phyloP scores from a whole-genome alignment of 1,140 invertebrate species.

The Zaprionus inermis region DNA sequence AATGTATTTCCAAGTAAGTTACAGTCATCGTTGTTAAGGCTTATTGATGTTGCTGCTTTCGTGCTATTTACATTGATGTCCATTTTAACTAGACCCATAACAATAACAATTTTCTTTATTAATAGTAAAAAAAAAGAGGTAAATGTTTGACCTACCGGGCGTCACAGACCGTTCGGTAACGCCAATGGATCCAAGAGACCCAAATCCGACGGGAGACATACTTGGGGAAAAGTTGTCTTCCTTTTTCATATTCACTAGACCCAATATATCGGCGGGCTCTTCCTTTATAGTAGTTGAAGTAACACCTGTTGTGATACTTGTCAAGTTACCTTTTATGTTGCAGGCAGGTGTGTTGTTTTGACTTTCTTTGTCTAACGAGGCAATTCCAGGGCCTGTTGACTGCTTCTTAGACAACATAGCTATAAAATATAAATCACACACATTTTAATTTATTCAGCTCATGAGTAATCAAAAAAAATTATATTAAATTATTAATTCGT shows the following conservation, averaged over 20 bases:
- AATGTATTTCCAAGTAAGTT: constrained; percentile 32
- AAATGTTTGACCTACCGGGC: constrained; percentile 41
- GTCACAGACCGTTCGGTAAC: constrained; percentile 37
- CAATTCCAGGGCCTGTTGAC: not conserved
- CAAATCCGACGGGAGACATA: constrained; percentile 74
- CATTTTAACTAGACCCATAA: constrained; percentile 54
- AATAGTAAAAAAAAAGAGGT: not conserved
- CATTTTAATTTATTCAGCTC: not conserved
- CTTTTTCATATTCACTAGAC: constrained; percentile 74
- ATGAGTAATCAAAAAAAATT: no score
- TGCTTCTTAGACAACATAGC: not conserved
- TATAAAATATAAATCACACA: not conserved
- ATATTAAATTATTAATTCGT: no score
- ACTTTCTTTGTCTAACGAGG: constrained; percentile 15
- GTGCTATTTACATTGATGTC: constrained; percentile 40
- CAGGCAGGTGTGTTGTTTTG: constrained; percentile 3
- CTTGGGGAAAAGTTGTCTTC: constrained; percentile 71
- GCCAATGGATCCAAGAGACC: constrained; percentile 66
- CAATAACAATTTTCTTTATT: not conserved
- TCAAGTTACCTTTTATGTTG: not conserved
- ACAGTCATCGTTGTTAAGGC: constrained; percentile 55
- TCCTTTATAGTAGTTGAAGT: constrained; percentile 55
- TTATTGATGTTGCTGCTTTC: constrained; percentile 47
- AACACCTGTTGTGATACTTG: not conserved
- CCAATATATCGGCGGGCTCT: constrained; percentile 55